phyloP scores from a whole-genome alignment of 1,140 invertebrate species.

The Zophobas atratus region DNA sequence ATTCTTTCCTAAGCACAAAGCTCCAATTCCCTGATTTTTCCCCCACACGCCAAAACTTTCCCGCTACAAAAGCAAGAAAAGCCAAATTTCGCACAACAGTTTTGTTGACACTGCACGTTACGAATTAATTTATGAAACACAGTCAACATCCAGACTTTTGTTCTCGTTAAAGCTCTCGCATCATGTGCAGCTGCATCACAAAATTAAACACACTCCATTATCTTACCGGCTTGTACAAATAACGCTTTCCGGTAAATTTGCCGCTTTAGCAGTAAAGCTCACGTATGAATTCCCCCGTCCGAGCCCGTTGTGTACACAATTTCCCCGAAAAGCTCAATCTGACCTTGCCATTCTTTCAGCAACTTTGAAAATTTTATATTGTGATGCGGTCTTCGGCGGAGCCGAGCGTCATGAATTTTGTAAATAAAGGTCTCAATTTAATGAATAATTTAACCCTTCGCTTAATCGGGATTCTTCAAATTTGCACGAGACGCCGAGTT shows the following conservation, averaged over 20 bases:
- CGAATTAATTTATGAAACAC: neutral
- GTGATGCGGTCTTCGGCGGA: slow-evolving; percentile 4
- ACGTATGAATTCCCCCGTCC: too few species aligned
- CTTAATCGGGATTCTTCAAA: neutral
- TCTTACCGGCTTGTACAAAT: too few species aligned
- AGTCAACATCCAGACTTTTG: neutral
- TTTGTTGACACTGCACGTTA: neutral
- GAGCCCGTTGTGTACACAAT: neutral
- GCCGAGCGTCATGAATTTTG: slow-evolving; percentile 7
- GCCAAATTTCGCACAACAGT: neutral
- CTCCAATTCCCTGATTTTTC: too few species aligned
- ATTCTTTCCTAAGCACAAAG: too few species aligned
- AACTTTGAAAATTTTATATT: slow-evolving; percentile 1
- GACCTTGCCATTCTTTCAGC: neutral
- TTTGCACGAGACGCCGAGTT: neutral
- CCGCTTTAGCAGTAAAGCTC: too few species aligned
- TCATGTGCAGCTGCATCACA: too few species aligned
- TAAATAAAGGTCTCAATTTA: neutral
- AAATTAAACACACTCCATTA: too few species aligned
- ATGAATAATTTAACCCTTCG: neutral
- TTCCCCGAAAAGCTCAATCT: neutral
- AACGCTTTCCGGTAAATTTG: too few species aligned
- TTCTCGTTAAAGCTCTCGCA: too few species aligned
- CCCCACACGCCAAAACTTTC: too few species aligned
- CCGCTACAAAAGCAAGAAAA: too few species aligned